These are phyloP conservation scores for Takifugu rubripes DNA, from an alignment of 2,797 vertebrate species.

Conservation along the genomic window DNA sequence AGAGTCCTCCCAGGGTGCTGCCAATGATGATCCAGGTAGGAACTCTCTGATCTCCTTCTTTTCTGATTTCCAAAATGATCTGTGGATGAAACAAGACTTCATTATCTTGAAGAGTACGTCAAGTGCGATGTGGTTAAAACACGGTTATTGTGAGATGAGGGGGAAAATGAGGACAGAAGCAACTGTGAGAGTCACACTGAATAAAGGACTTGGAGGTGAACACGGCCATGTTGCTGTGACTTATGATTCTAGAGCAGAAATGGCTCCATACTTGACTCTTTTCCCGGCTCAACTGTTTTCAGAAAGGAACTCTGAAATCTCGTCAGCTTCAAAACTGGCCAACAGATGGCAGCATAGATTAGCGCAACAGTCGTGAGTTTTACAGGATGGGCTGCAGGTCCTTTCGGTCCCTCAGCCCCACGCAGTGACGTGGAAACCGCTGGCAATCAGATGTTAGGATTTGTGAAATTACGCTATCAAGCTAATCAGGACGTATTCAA, in stretches of 20 bases:
- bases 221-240: neutral
- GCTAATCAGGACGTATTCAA: too few species aligned
- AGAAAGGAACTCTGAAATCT: neutral
- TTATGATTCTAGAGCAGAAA: neutral
- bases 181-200: too few species aligned
- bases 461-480: neutral
- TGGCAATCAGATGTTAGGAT: neutral
- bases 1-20: conserved; percentile 90
- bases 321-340: conserved; percentile 37
- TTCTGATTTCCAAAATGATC: conserved; percentile 90
- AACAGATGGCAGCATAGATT: conserved; percentile 77
- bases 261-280: too few species aligned
- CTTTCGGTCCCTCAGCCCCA: conserved; percentile 81
- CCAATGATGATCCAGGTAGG: conserved; percentile 93
- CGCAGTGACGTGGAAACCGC: conserved; percentile 22
- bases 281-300: too few species aligned
- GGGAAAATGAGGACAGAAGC: too few species aligned
- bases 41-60: conserved; percentile 87
- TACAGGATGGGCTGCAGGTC: conserved; percentile 65
- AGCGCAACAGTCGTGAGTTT: conserved; percentile 8
- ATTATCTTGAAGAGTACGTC: too few species aligned
- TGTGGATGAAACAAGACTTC: conserved; percentile 47
- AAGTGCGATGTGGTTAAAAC: too few species aligned
- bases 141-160: too few species aligned
- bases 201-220: too few species aligned